Percentiles rank a stretch among this genome's conserved stretches.
Conservation (phyloP, 2,113 vertebrate genomes). For the Psilopsiagon aurifrons region DNA sequence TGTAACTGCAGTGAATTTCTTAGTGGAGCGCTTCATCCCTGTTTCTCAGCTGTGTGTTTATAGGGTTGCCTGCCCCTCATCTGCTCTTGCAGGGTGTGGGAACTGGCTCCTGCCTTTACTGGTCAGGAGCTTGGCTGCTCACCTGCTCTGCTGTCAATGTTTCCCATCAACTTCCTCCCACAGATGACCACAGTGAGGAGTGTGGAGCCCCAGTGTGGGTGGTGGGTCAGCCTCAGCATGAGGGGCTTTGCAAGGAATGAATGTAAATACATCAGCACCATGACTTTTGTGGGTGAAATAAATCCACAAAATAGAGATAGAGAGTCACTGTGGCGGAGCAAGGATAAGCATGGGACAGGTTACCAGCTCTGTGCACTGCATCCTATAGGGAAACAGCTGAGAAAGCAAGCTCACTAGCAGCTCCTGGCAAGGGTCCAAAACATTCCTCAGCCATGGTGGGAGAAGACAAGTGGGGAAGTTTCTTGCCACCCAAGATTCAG, state of each 20-base stretch:
- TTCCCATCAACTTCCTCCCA: neutral
- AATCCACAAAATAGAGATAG: neutral
- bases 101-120: neutral
- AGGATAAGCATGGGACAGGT: neutral
- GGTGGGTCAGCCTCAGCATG: rapidly evolving
- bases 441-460: neutral
- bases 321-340: neutral
- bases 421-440: neutral
- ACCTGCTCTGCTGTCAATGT: rapidly evolving
- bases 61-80: neutral
- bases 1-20: neutral
- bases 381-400: neutral
- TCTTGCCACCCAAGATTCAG: neutral
- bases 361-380: neutral
- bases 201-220: neutral
- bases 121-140: rapidly evolving
- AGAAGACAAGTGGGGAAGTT: neutral
- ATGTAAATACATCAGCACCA: neutral
- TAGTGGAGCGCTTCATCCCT: rapidly evolving
- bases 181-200: rapidly evolving
- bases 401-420: neutral
- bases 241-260: neutral
- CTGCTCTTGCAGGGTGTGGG: neutral
- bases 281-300: neutral
- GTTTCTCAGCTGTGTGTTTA: neutral